These are phyloP conservation scores for Diglossa brunneiventris DNA, from an alignment of 2,113 vertebrate genomes.

Conservation along the genomic window DNA sequence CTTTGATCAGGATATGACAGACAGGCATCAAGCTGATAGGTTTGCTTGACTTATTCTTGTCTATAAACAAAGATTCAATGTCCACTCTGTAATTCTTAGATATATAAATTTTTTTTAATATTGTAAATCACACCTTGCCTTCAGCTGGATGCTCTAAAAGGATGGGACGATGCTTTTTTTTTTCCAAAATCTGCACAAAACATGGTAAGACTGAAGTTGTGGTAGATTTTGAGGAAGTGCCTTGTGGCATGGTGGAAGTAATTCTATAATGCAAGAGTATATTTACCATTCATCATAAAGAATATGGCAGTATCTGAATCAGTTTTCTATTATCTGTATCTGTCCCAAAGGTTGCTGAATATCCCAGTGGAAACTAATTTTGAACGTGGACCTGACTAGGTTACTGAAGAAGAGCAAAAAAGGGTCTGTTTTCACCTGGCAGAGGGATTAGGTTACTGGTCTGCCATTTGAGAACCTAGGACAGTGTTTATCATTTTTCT, in stretches of 20 bases:
- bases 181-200: not conserved
- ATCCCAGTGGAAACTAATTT: not conserved
- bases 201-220: not conserved
- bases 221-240: not conserved
- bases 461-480: not conserved
- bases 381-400: not conserved
- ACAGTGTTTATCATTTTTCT: not conserved
- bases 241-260: not conserved
- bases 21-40: not conserved
- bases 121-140: not conserved
- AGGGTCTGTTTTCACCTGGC: not conserved
- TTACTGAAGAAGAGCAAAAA: not conserved
- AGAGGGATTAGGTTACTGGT: not conserved
- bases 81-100: not conserved
- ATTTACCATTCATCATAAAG: not conserved
- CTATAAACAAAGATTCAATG: not conserved
- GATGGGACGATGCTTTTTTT: fast-evolving
- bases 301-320: not conserved
- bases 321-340: not conserved
- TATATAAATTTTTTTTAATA: not conserved
- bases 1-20: not conserved
- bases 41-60: not conserved
- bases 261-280: not conserved
- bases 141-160: not conserved
- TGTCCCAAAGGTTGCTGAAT: not conserved